Evolutionary conservation across 2,797 vertebrate genomes (phyloP).

Genomic region (Nothura maculosa): DNA sequence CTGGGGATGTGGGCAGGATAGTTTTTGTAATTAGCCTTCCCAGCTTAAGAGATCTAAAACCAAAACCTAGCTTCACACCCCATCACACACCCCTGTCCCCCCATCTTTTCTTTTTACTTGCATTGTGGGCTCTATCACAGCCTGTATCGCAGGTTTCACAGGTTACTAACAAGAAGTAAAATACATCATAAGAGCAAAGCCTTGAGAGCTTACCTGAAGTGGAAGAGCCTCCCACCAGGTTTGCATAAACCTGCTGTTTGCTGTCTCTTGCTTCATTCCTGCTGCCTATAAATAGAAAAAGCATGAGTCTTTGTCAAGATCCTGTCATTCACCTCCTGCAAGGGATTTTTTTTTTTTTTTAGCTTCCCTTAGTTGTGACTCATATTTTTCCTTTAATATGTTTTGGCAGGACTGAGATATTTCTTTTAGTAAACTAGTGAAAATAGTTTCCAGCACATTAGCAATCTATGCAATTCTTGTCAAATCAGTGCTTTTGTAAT

Average conservation of each 20-base stretch:
- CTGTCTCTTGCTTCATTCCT: not conserved
- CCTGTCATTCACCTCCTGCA: too few species aligned
- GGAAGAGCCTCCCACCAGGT: too few species aligned
- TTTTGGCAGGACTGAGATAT: not conserved
- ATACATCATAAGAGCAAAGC: too few species aligned
- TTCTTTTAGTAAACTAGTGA: not conserved
- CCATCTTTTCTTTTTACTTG: not conserved
- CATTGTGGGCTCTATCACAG: not conserved
- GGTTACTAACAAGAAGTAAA: not conserved
- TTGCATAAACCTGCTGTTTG: not conserved
- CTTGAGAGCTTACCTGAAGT: not conserved
- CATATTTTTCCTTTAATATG: not conserved
- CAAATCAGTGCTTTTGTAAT: not conserved
- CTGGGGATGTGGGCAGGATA: not conserved
- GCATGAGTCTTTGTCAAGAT: not conserved
- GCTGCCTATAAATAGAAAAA: not conserved
- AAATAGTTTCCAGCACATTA: not conserved
- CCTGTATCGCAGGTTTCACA: not conserved
- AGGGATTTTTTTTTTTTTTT: not conserved
- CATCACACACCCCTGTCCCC: too few species aligned
- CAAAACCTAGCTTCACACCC: not conserved
- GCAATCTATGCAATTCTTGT: not conserved
- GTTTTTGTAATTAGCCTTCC: not conserved
- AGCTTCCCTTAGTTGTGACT: not conserved
- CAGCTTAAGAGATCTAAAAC: not conserved